Base-by-base conservation (phyloP, 2,113 vertebrate genomes). In the Mustela nigripes region DNA sequence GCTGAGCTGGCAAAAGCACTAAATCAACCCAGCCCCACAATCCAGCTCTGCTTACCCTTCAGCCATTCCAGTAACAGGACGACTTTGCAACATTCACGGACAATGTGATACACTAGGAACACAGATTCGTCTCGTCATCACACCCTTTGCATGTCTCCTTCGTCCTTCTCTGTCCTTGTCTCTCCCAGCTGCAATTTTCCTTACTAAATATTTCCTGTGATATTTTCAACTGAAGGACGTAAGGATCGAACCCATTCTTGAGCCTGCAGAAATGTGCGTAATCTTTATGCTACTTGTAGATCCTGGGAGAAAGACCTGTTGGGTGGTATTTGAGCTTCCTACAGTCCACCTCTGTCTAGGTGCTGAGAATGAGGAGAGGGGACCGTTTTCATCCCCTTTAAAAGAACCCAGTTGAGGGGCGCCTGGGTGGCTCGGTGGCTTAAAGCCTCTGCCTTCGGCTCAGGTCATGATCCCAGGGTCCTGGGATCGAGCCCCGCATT, bases 1-100 rank as follows among this genome's bases (percentile, higher is more conserved):
- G 95, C 95, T 89, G 97, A 98, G 96, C 78, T 88, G 82, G 94
- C 96, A 95, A 95, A 97, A 96, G 53, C 73, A 88, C 86, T 93
- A 73, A 67, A 88, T 97, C 95, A 93, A 36, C 22, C 82, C 83
- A 65, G 91, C 89, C 79, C 24, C 4, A 39, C 87, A 50, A 36
- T 28, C 82, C 78, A 65, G 91, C 89, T 86, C 24, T 0, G 58
- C 87, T 94, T 33, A 84, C 81, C 89, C 87, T 96, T 85, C 76
- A 48, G 58, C 69, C 62, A 79, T 36, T 33, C 79, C 33, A 28
- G 53, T 2, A 56, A 91, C 83, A 87, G 82, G 67, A 56, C 7
- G n/a, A 63, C 88, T 82, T 24, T 5, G 33, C 92, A 58, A 21
- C 12, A 19, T n/a, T 89, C 73, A 90, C 50, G 9, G 36, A 39